A percentile compares a stretch with the other conserved stretches of the same genome.
These are phyloP conservation scores for Bujurquina vittata DNA, from an alignment of 2,113 vertebrate species.

Conservation along the genomic window DNA sequence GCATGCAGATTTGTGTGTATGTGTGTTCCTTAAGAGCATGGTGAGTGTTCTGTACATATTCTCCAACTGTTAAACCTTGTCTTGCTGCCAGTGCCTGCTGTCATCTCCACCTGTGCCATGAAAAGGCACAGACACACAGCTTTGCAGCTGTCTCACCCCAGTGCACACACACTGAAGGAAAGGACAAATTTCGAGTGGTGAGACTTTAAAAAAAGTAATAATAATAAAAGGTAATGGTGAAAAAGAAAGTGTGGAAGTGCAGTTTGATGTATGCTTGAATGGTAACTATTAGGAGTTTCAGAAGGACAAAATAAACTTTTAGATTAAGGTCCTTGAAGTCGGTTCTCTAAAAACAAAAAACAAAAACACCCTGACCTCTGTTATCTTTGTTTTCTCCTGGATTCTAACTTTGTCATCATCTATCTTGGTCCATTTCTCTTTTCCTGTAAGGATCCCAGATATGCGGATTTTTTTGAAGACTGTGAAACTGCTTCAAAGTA, in stretches of 20 bases:
- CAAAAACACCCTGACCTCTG: neutral
- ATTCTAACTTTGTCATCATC: slow-evolving; percentile 9
- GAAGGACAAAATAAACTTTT: neutral
- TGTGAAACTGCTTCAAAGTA: slow-evolving; percentile 33
- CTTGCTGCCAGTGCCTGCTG: slow-evolving; percentile 62
- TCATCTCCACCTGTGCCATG: slow-evolving; percentile 61
- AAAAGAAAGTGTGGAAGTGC: neutral
- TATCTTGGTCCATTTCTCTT: slow-evolving; percentile 28
- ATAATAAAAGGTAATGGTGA: neutral
- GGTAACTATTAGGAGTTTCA: neutral
- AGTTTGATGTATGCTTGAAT: neutral
- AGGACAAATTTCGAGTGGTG: slow-evolving; percentile 10
- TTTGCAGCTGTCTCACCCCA: slow-evolving; percentile 53
- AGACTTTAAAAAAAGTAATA: neutral
- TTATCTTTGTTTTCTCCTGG: neutral
- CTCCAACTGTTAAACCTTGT: slow-evolving; percentile 66
- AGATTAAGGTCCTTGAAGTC: neutral
- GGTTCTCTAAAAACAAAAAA: neutral
- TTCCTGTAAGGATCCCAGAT: slow-evolving; percentile 26
- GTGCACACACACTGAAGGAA: slow-evolving; percentile 1
- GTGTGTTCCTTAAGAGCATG: slow-evolving; percentile 38
- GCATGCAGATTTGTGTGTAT: neutral
- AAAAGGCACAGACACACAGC: slow-evolving; percentile 42
- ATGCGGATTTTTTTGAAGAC: slow-evolving; percentile 31
- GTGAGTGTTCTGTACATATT: slow-evolving; percentile 54